Percentiles rank a stretch among this genome's conserved stretches.
These are phyloP conservation scores for Nylanderia fulva DNA, from an alignment of 1,140 invertebrate species.

Conservation along the genomic window DNA sequence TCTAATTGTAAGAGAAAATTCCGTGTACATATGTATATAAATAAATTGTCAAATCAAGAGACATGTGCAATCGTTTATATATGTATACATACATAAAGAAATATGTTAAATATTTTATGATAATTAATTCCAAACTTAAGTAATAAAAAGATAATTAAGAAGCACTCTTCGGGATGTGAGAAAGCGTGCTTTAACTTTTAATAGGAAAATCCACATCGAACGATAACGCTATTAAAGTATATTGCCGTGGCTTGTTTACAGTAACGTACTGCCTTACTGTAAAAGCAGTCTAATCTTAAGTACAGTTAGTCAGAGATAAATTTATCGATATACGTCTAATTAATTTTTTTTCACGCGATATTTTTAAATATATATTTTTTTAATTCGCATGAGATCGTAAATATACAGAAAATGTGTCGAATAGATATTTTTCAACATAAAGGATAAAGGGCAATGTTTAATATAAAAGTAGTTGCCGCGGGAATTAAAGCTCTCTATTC, in stretches of 20 bases:
- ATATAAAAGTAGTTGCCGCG: not conserved
- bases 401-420: not conserved
- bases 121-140: slow-evolving; percentile 3
- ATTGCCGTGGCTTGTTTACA: slow-evolving; percentile 27
- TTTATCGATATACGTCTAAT: not conserved
- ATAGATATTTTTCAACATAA: not conserved
- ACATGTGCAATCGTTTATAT: too few relatives aligned
- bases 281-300: slow-evolving; percentile 26
- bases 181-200: not conserved
- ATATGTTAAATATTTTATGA: not conserved
- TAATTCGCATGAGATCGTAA: not conserved
- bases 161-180: not conserved
- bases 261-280: not conserved
- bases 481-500: not conserved
- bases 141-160: slow-evolving; percentile 16
- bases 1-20: too few relatives aligned
- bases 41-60: too few relatives aligned
- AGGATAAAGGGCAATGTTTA: not conserved
- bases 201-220: slow-evolving; percentile 6
- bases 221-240: slow-evolving; percentile 28
- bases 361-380: not conserved
- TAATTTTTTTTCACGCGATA: not conserved
- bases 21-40: too few relatives aligned
- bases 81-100: not conserved
- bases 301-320: not conserved